These are phyloP conservation scores for Neotoxoptera formosana DNA, from an alignment of 1,140 invertebrate species.

Conservation along the genomic window DNA sequence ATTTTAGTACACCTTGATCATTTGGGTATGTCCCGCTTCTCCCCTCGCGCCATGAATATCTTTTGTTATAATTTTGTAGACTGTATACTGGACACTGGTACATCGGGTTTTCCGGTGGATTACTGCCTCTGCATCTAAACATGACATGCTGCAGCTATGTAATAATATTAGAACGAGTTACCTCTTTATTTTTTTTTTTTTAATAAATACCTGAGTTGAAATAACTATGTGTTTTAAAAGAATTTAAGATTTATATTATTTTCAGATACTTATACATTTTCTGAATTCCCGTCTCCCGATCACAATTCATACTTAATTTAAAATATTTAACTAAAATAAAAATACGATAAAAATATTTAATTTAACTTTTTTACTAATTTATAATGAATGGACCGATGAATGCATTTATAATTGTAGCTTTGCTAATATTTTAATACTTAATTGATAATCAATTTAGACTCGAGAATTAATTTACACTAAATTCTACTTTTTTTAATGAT, in stretches of 20 bases:
- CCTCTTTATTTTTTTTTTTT: background rate
- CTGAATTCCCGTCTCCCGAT: background rate
- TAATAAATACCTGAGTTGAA: background rate
- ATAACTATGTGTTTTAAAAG: background rate
- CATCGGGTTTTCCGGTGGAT: background rate
- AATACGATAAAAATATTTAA: background rate
- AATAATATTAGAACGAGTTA: background rate
- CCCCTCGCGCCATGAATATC: background rate
- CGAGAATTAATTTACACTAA: too few relatives aligned
- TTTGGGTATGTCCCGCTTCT: background rate
- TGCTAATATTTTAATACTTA: too few relatives aligned
- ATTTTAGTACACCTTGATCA: background rate
- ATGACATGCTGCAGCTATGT: background rate
- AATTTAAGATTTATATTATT: background rate
- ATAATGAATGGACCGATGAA: background rate
- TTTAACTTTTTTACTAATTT: background rate
- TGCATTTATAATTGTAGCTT: background rate
- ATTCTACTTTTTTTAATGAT: too few relatives aligned
- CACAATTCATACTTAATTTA: background rate
- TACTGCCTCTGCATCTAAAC: background rate
- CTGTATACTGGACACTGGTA: background rate
- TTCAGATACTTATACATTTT: background rate
- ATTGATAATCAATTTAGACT: too few relatives aligned
- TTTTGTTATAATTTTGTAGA: background rate
- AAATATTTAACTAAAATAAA: background rate